phyloP scores from a whole-genome alignment of 2,113 vertebrate species.

The Mormoops blainvillei region DNA sequence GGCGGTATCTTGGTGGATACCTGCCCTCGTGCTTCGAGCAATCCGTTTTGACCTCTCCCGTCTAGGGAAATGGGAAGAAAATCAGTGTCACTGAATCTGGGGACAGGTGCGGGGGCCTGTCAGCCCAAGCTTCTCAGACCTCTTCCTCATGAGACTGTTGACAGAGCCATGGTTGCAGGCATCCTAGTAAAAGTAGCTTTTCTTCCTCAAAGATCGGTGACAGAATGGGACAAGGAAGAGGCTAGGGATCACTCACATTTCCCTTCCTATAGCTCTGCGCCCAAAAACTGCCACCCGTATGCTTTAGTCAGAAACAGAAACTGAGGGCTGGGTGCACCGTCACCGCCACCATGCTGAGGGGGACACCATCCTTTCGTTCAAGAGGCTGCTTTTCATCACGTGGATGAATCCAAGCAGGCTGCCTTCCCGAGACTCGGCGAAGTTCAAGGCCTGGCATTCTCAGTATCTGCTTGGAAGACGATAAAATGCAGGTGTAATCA shows the following conservation, averaged over 20 bases:
- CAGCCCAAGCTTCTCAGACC: accelerated
- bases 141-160: background rate
- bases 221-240: background rate
- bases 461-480: background rate
- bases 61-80: background rate
- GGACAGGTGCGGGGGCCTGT: too few relatives aligned
- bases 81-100: background rate
- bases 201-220: background rate
- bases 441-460: background rate
- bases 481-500: background rate
- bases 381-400: too few relatives aligned
- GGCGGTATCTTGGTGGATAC: background rate
- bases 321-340: background rate
- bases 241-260: background rate
- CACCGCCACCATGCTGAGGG: too few relatives aligned
- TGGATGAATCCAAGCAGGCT: background rate
- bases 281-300: background rate
- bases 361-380: background rate
- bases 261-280: background rate
- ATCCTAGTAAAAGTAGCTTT: too few relatives aligned
- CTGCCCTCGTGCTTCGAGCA: accelerated
- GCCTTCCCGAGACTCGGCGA: background rate
- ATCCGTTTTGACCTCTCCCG: background rate
- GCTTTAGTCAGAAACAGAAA: background rate
- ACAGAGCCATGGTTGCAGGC: background rate